Percentiles rank a stretch among this genome's conserved stretches.
Conservation (phyloP, 2,888 invertebrate species). For the Pseudanteris insignis region DNA sequence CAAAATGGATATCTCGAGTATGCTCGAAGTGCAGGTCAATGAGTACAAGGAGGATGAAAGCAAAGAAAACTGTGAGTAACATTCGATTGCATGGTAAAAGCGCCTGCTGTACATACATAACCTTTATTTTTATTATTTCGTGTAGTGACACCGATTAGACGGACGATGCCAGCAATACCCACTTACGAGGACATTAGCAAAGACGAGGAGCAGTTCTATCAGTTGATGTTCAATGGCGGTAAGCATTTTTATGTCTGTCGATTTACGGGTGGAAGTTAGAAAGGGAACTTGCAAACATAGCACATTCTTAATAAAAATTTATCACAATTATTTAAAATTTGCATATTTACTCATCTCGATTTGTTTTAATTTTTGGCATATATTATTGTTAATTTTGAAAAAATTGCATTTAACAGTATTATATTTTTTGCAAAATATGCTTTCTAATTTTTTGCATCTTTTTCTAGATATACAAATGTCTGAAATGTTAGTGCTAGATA, state of each 20-base stretch:
- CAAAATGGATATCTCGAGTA: constrained; percentile 61
- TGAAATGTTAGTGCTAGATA: too few species aligned
- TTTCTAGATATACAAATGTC: too few species aligned
- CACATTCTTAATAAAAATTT: too few species aligned
- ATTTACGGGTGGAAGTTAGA: too few species aligned
- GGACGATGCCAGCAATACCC: constrained; percentile 14
- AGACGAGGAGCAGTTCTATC: constrained; percentile 58
- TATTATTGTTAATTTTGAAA: too few species aligned
- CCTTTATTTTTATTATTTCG: constrained; percentile 30
- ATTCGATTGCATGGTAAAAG: too few species aligned
- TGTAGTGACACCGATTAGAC: constrained; percentile 42
- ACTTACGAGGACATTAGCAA: constrained; percentile 44
- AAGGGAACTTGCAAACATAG: too few species aligned
- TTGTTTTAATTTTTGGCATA: too few species aligned
- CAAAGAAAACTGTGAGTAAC: constrained; percentile 58
- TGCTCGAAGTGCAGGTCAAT: constrained; percentile 62
- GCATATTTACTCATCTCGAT: constrained; percentile 7
- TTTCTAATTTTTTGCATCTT: too few species aligned
- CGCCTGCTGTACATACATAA: constrained; percentile 21
- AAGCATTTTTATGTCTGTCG: too few species aligned
- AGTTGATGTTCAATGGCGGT: constrained; percentile 58
- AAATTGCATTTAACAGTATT: too few species aligned
- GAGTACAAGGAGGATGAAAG: constrained; percentile 53
- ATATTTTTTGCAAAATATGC: too few species aligned
- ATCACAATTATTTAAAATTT: neutral